Base-by-base conservation (phyloP, 1,140 invertebrate genomes). In the Wiebesia pumilae region DNA sequence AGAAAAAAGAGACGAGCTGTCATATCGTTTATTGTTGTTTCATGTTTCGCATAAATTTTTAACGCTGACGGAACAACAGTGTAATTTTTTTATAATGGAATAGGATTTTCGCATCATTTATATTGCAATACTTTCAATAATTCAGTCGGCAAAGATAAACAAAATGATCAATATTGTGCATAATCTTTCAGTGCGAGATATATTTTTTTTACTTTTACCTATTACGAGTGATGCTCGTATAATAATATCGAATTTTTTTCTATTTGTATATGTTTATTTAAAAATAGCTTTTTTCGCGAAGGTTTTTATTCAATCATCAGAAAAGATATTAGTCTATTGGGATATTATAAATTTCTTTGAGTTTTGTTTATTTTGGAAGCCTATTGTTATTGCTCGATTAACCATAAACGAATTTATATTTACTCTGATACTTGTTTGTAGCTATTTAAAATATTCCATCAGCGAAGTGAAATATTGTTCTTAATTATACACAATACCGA, bases 11-110 rank as follows among this genome's bases (percentile, higher is more conserved):
- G 40, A 67, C 75, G 47, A 75, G 40, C 43, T 51, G 2, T 27
- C 33, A 83, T 77, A 62, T 84, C 33, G n/a, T 9, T 79, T 35
- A n/a, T 54, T 19, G 4, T 71, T 35, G 19, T 35, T 71, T 33
- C 10, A 27, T 3, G 33, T 71, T 71, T 71, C 16, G 35, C 33
- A 71, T 35, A 24, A 67, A n/a, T 79, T 69, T 35, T 30, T 33
- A 85, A 85, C 67, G 78, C 77, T 43, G 62, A 85, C 65, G 65
- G 47, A 78, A 67, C n/a, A 73, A 47, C 35, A 79, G 78, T 84
- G 62, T 35, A 19, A 16, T 19, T 81, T 80, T 81, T 51, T 81
- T 78, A 65, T 19, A 82, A 54, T 7, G 80, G 30, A 81, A 67
- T 82, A 82, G 40, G 38, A 81, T 81, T 77, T 51, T 47, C 51